Conservation (phyloP, 2,797 vertebrate genomes). For the Heteromormyrus szaboi region DNA sequence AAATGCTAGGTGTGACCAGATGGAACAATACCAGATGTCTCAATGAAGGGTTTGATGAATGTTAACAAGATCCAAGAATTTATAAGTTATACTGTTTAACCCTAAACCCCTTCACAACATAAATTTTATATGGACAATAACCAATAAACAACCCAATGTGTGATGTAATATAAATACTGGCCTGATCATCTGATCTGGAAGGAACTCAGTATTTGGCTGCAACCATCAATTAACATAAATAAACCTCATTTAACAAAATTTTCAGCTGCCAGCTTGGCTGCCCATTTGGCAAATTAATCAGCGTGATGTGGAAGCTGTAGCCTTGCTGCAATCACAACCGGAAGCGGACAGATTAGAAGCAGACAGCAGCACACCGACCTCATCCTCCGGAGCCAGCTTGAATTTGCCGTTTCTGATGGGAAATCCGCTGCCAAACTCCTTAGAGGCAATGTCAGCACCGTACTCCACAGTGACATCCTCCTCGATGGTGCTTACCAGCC, state of each 20-base stretch:
- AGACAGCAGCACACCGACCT: constrained; percentile 59
- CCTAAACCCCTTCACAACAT: not conserved
- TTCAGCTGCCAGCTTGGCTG: not conserved
- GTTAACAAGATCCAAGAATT: not conserved
- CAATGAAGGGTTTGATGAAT: not conserved
- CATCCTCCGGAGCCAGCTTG: constrained; percentile 77
- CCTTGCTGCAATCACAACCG: not conserved
- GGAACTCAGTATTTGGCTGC: not conserved
- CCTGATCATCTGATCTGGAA: not conserved
- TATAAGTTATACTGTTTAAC: not conserved
- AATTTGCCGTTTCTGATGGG: constrained; percentile 81
- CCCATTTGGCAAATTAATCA: not conserved
- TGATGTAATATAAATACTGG: not conserved
- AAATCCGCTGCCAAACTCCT: constrained; percentile 97
- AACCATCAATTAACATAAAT: constrained; percentile 1
- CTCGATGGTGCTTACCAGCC: constrained; percentile 91
- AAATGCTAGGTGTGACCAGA: not conserved
- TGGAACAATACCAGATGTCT: not conserved
- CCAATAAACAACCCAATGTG: not conserved
- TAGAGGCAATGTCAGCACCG: constrained; percentile 94
- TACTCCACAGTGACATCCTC: constrained; percentile 97
- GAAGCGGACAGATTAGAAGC: not conserved
- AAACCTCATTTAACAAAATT: not conserved
- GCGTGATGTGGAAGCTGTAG: not conserved
- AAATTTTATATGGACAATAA: not conserved